Percentiles rank a stretch among this genome's conserved stretches.
Evolutionary conservation across 2,888 invertebrate species (phyloP).

Genomic region (Microctonus aethiopoides): DNA sequence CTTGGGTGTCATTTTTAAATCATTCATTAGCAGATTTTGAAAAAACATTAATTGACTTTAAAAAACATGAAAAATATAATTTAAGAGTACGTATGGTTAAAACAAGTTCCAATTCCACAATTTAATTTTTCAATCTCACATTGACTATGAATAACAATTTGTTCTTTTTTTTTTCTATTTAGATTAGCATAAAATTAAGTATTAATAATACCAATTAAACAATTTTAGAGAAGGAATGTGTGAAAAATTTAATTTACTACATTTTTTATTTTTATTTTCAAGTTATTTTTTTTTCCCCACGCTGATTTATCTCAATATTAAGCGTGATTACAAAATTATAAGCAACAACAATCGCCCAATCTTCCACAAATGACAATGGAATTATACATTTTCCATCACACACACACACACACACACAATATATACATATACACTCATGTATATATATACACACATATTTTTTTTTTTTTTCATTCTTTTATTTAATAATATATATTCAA

Average conservation of each 20-base stretch:
- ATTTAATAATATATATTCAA: slow-evolving; percentile 10
- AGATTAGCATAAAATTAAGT: no score
- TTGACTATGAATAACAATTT: no score
- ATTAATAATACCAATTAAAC: no score
- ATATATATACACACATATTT: background rate
- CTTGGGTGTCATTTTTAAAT: slow-evolving; percentile 52
- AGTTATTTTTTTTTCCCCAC: no score
- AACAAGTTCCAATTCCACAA: background rate
- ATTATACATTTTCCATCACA: background rate
- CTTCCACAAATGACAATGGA: background rate
- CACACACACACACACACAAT: no score
- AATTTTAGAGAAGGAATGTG: no score
- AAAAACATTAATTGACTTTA: slow-evolving; percentile 17
- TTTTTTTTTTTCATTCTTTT: background rate
- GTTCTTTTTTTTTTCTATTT: no score
- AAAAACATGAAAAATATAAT: background rate
- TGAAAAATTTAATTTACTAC: no score
- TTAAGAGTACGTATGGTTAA: background rate
- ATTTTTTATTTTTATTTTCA: no score
- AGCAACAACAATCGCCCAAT: background rate
- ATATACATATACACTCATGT: no score
- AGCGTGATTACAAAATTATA: no score
- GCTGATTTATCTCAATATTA: no score
- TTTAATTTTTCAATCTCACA: background rate
- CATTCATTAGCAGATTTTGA: slow-evolving; percentile 49